Evolutionary conservation across 2,888 invertebrate genomes (phyloP), one percentile per base, ranked within the genome.

Genomic region (Acanthopleura granulata): DNA sequence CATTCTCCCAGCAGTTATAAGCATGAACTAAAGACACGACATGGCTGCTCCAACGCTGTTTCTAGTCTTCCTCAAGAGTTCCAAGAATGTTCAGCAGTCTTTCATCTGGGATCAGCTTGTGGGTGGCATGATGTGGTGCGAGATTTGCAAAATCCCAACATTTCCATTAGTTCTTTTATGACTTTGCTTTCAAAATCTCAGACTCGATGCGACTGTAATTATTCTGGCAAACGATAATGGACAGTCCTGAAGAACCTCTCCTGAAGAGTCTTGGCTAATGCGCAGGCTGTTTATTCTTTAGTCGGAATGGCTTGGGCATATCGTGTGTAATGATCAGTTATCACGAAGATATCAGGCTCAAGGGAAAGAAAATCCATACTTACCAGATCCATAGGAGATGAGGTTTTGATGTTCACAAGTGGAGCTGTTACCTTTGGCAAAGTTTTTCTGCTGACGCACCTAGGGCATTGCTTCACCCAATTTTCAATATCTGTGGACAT

Each of bases 211-310:
- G 72, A 72, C 62, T 78, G 79, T 0, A 78, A 16, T 70, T 72
- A 22, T 70, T 62, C 75, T 12, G 77, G 78, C 29, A 80, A 71
- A 14, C 80, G 75, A 74, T 78, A 82, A 40, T 76, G 75, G 0
- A 74, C 72, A 57, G 6, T 15, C n/a, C n/a, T n/a, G 27, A 81
- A 51, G 22, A 75, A 76, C 16, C 78, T 49, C 15, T 79, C 75
- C 40, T 66, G 72, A 16, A 80, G 70, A n/a, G 71, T 76, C 62
- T 75, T 76, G 49, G 81, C 80, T 51, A 77, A 76, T 18, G 77
- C 77, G 3, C 51, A 49, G 1, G 79, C 79, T 14, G 73, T 72
- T 62, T 79, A 76, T 22, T 81, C 77, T 29, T 70, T 61, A 22
- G 75, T 76, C 14, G 79, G 76, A 15, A 78, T 62, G 1, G 78